Evolutionary conservation across 2,797 vertebrate genomes (phyloP), one percentile per base, ranked within the genome.

Genomic region (Siniperca scherzeri): DNA sequence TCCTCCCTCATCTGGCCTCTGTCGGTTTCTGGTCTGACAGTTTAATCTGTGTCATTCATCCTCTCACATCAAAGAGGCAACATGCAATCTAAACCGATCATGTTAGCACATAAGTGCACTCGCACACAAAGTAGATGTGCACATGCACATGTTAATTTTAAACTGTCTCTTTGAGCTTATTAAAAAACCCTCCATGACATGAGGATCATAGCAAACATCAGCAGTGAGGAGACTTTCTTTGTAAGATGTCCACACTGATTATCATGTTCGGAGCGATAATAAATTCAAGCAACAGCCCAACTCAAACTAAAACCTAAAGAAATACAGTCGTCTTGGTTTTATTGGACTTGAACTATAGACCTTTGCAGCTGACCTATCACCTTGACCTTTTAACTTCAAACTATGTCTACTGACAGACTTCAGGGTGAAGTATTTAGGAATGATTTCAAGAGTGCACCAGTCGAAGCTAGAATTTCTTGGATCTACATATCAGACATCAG

Each of bases 31-130:
- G 74, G 71, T 71, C 81, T 91, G 92, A 95, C 93, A 94, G 80
- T 88, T 93, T 94, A 91, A 95, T 94, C 83, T 87, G 67, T 91
- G 89, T 93, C 90, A 87, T 94, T 93, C 88, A 91, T 93, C 89
- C 80, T 91, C 85, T 82, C 82, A 90, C 89, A 93, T 94, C 90
- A 95, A 94, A 94, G 91, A 83, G 70, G 38, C 75, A 78, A 71
- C 53, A 33, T 65, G 85, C 74, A 89, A 76, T 87, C 64, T 61
- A 80, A 91, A 87, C 57, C 60, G 53, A 87, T 89, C 42, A 62
- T 62, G 44, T 48, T 59, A 52, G 77, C 71, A 83, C 74, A 72
- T 14, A 65, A 10, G 19, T 27, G 5, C 50, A 50, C 52, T 77
- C 74, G 61, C 55, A 74, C 55, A 76, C 48, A 60, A 22, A 68